Evolutionary conservation across 2,888 invertebrate genomes (phyloP).

Genomic region (Entomobrya proxima): DNA sequence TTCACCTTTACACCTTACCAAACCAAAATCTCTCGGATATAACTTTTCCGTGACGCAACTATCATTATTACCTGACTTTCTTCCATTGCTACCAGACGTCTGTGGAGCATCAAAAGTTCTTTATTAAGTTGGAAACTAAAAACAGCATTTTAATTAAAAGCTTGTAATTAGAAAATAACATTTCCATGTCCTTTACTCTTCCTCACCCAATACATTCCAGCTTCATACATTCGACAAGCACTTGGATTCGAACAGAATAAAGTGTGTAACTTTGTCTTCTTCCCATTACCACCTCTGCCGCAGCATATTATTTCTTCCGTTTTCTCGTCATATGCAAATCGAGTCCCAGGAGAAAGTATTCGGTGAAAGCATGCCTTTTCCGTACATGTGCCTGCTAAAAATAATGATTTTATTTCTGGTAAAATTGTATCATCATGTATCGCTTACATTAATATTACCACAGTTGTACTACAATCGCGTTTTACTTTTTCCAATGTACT

Average conservation of each 20-base stretch:
- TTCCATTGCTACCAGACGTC: slow-evolving; percentile 51
- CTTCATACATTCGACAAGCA: slow-evolving; percentile 62
- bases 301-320: slow-evolving; percentile 64
- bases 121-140: background rate
- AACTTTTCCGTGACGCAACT: slow-evolving; percentile 61
- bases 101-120: background rate
- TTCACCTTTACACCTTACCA: slow-evolving; percentile 65
- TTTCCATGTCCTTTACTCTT: background rate
- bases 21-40: slow-evolving; percentile 62
- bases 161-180: too few relatives aligned
- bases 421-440: background rate
- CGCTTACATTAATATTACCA: background rate
- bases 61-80: slow-evolving; percentile 38
- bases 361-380: slow-evolving; percentile 29
- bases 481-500: background rate
- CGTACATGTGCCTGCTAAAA: background rate
- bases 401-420: background rate
- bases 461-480: background rate
- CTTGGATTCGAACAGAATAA: slow-evolving; percentile 63
- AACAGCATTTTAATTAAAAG: background rate
- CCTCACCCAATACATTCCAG: slow-evolving; percentile 53
- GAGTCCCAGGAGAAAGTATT: slow-evolving; percentile 50
- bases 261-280: slow-evolving; percentile 48
- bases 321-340: slow-evolving; percentile 54
- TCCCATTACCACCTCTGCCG: background rate